Base-by-base conservation (phyloP, 2,113 vertebrate species). In the Andinoacara biseriatus region DNA sequence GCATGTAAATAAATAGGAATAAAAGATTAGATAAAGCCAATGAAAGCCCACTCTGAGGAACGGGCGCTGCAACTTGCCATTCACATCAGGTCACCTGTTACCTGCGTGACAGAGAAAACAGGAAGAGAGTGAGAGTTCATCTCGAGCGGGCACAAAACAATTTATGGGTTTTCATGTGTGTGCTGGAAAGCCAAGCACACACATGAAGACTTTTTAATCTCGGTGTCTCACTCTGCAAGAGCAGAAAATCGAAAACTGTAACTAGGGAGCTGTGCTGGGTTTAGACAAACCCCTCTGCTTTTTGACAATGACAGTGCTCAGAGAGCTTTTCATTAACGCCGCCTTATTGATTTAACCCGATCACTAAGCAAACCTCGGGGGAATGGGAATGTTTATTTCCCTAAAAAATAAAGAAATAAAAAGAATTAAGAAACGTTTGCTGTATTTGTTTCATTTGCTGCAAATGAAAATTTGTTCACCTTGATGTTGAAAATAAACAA, bases 161-260 rank as follows among this genome's bases (percentile, higher is more conserved):
- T 62, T 40, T 20, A n/a, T n/a, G 29, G 58, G 58, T 18, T 40
- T 14, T 57, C n/a, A n/a, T n/a, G n/a, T n/a, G n/a, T n/a, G n/a
- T n/a, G 58, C 10, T 26, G 20, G 31, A 80, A 46, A 56, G 15
- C 31, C 79, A 43, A 26, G n/a, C n/a, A 29, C 57, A 74, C 76
- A 78, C 59, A 54, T 22, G 61, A 74, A 59, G 29, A 81, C 74
- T 40, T 83, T 90, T 89, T 78, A 90, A 79, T 90, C 80, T 82
- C 72, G 29, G 74, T 15, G 83, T 90, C 74, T 89, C 89, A 80
- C 58, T 92, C 83, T 90, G 85, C 20, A 86, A 90, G 87, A 85
- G 83, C 90, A 87, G 85, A 86, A 89, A 90, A 89, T 90, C 77
- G 78, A 91, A 91, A 84, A 65, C 72, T 88, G 82, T 58, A 78